Base-by-base conservation (phyloP, 2,888 invertebrate genomes). In the Hemithea aestivaria region DNA sequence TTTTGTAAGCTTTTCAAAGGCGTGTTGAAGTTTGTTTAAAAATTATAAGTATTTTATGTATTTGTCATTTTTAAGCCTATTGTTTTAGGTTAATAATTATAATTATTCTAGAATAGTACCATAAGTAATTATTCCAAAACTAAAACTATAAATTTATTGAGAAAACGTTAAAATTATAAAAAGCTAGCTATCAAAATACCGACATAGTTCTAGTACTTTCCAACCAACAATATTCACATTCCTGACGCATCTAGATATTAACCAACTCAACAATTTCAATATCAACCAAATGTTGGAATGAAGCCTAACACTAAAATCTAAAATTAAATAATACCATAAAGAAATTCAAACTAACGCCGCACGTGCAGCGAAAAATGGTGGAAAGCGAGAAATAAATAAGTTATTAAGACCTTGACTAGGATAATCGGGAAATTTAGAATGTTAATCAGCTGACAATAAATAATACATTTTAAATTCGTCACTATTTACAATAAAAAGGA, bases 381-480 rank as follows among this genome's bases (percentile, higher is more conserved):
- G 67, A 72, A 65, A 68, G 66, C 65, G 62, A 74, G 63, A 67
- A 76, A 77, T 78, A 80, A 84, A 84, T 84, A 82, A 78, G 60
- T 73, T n/a, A n/a, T n/a, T 72, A 72, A 70, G 56, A 80, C 76
- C 82, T 83, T 87, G 85, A 87, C 85, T 85, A 87, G 85, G 82
- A 81, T 68, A 65, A 77, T 73, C 75, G 74, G 78, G 56, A 73
- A 84, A 83, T 82, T 87, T 87, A 58, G 78, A 76, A 73, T 64
- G 73, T 53, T 47, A 47, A 62, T 69, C 64, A 68, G 72, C 66
- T 69, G 65, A 59, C 62, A 80, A 80, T 80, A 82, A 82, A 77
- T 77, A 79, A 79, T 71, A 77, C 67, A 71, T 66, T 73, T 73
- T 76, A 78, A 80, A 83, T 79, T 82, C 79, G 75, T 76, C 69